Evolutionary conservation across 1,140 invertebrate species (phyloP).

Genomic region (Mactra quadrangularis): DNA sequence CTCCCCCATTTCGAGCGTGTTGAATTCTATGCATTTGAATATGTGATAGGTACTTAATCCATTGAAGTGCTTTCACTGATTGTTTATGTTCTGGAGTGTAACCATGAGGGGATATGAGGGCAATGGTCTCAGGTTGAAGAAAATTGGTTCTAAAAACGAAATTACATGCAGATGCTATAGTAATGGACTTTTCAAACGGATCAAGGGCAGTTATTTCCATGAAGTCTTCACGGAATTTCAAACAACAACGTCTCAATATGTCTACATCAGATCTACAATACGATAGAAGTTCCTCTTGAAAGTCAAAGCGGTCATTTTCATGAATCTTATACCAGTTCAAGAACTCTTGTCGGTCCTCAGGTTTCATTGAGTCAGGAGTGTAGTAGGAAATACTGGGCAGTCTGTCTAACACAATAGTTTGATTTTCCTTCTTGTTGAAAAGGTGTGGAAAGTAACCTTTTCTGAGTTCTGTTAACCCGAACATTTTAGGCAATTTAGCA

Average conservation of each 20-base stretch:
- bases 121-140: slow-evolving; percentile 12
- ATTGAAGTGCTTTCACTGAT: slow-evolving; percentile 5
- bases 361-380: slow-evolving; percentile 28
- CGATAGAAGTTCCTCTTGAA: slow-evolving; percentile 16
- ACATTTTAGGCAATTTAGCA: slow-evolving; percentile 46
- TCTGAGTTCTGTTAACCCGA: slow-evolving; percentile 54
- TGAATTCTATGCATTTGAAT: slow-evolving; percentile 26
- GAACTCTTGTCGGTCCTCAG: slow-evolving; percentile 16
- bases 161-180: slow-evolving; percentile 30
- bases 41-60: slow-evolving; percentile 28
- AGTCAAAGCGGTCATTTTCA: slow-evolving; percentile 33
- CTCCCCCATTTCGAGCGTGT: slow-evolving; percentile 52
- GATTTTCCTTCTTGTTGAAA: slow-evolving; percentile 60
- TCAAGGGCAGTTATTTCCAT: slow-evolving; percentile 7
- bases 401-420: slow-evolving; percentile 10
- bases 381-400: slow-evolving; percentile 31
- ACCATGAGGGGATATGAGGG: slow-evolving; percentile 9
- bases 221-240: slow-evolving; percentile 23
- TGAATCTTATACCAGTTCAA: slow-evolving; percentile 42
- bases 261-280: slow-evolving; percentile 58
- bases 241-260: slow-evolving; percentile 24
- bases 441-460: slow-evolving; percentile 69
- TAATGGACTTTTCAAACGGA: slow-evolving; percentile 32
- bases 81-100: slow-evolving; percentile 18
- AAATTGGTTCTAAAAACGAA: slow-evolving; percentile 28